These are phyloP conservation scores for Aphidoletes aphidimyza DNA, from an alignment of 2,888 invertebrate genomes.

Conservation along the genomic window DNA sequence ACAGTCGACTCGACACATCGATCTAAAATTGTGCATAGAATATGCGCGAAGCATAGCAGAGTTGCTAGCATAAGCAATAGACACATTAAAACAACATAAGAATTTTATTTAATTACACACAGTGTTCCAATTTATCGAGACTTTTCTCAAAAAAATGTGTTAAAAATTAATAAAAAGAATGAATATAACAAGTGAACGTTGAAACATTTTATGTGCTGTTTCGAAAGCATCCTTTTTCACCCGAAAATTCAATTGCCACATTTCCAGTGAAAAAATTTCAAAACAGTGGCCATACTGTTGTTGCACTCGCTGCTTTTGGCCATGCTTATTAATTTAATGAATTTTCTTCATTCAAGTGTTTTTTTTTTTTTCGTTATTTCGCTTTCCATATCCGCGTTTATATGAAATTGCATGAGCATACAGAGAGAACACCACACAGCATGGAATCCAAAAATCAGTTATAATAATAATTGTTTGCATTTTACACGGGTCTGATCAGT, in stretches of 20 bases:
- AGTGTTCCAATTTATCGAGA: slow-evolving; percentile 7
- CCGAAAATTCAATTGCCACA: too few relatives aligned
- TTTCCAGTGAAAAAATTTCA: too few relatives aligned
- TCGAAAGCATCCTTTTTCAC: too few relatives aligned
- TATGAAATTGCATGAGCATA: not conserved
- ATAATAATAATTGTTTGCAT: not conserved
- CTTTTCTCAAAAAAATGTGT: not conserved
- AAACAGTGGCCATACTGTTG: too few relatives aligned
- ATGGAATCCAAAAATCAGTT: slow-evolving; percentile 33
- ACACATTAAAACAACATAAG: not conserved
- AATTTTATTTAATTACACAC: slow-evolving; percentile 22
- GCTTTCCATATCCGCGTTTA: not conserved
- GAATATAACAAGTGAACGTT: too few relatives aligned
- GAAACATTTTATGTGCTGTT: too few relatives aligned
- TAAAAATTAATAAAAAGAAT: too few relatives aligned
- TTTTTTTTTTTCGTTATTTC: not conserved
- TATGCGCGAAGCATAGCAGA: not conserved
- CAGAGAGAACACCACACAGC: not conserved
- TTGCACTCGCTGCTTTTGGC: too few relatives aligned
- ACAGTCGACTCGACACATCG: slow-evolving; percentile 36
- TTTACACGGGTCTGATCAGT: slow-evolving; percentile 51
- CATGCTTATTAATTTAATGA: too few relatives aligned
- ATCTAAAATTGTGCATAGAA: not conserved
- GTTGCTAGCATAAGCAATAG: not conserved
- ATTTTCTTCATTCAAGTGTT: not conserved